Base-by-base conservation (phyloP, 2,797 vertebrate species). In the Hyperoplus lanceolatus region DNA sequence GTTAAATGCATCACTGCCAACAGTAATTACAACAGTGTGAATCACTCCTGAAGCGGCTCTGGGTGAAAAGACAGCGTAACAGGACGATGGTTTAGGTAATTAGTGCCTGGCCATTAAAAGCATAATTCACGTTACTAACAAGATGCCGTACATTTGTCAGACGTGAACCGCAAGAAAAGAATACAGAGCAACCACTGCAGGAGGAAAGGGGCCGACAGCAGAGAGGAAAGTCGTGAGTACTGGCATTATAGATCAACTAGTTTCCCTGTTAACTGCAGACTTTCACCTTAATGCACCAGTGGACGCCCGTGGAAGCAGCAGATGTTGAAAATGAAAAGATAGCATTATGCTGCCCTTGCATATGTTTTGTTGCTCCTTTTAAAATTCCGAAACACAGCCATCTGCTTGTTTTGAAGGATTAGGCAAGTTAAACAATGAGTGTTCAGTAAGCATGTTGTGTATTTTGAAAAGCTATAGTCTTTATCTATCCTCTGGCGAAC, bases 11-110 rank as follows among this genome's bases (percentile, higher is more conserved):
- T 76, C 75, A 53, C 66, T 78, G 73, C 74, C 57, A 64, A 57
- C 70, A 46, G 55, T 84, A 84, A 87, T 89, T 84, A 81, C 64
- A 78, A 75, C 46, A 61, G 70, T n/a, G 36, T 29, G 14, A 75
- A 55, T 79, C 58, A 69, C 64, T 85, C 36, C 42, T 39, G 57
- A 29, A 61, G 74, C 48, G 69, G 67, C 18, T 10, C 21, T 41
- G 65, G 73, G 82, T 80, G 61, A 80, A 66, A 54, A 71, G 75
- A 87, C 71, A 64, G 59, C 46, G 73, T 46, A 61, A 77, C 71
- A 53, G 62, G 58, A 63, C 8, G 55, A 62, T 50, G 45, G 75
- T 81, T 81, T 80, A 62, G 46, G 29, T 87, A 76, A 90, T 92
- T 81, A 90, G 73, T 29, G 73, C 8, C 29, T 6, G 6, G 43